phyloP scores from a whole-genome alignment of 2,113 vertebrate genomes.

The zebrafish (Danio rerio) region DNA sequence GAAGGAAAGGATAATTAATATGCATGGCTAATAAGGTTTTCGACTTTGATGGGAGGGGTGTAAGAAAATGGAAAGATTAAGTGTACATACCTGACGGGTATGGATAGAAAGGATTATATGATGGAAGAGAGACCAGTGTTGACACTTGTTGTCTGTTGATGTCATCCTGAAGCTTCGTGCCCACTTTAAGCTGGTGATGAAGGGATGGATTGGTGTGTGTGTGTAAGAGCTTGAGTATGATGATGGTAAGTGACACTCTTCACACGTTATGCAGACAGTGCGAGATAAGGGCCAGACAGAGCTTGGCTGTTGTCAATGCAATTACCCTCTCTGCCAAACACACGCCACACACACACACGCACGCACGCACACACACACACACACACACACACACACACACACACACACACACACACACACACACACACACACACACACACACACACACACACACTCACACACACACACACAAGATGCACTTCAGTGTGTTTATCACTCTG shows the following conservation, averaged over 20 bases:
- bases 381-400: constrained; percentile 6
- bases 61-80: neutral
- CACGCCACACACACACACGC: neutral
- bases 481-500: constrained; percentile 32
- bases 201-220: neutral
- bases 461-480: constrained; percentile 20
- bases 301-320: constrained; percentile 36
- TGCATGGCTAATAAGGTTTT: neutral
- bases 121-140: neutral
- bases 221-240: constrained; percentile 17
- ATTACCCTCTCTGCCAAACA: constrained; percentile 38
- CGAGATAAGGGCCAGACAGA: constrained; percentile 39
- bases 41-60: neutral
- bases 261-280: constrained; percentile 33
- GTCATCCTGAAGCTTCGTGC: no score
- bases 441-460: constrained; percentile 9
- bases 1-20: neutral
- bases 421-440: constrained; percentile 4
- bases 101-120: neutral
- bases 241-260: constrained; percentile 21
- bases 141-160: no score
- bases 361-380: constrained; percentile 8
- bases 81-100: neutral
- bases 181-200: no score
- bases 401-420: constrained; percentile 3